phyloP scores from a whole-genome alignment of 1,140 invertebrate species.

The Parasteatoda tepidariorum region DNA sequence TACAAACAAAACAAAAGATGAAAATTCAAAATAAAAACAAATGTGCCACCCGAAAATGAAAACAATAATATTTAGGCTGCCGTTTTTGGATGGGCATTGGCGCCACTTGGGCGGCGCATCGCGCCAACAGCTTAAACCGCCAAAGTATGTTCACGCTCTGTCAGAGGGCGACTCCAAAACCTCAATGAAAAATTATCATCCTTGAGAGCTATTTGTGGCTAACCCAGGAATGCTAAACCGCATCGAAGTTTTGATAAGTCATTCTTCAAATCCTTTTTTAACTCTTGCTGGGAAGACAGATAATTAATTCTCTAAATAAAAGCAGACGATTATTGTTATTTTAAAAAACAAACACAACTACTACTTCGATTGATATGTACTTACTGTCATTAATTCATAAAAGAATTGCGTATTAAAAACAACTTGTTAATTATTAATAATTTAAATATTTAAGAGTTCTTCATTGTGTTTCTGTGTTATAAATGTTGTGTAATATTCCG shows the following conservation, averaged over 20 bases:
- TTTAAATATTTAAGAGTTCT: no score
- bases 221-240: constrained; percentile 23
- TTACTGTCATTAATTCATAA: no score
- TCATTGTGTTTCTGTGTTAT: no score
- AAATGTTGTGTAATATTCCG: no score
- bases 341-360: no score
- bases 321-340: no score
- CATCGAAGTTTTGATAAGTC: background rate
- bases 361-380: no score
- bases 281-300: background rate
- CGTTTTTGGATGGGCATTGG: constrained; percentile 26
- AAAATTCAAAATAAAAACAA: no score
- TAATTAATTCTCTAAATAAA: no score
- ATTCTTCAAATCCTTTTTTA: background rate
- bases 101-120: constrained; percentile 28
- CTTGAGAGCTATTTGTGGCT: constrained; percentile 22
- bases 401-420: no score
- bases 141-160: constrained; percentile 52
- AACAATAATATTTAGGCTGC: constrained; percentile 1
- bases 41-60: background rate
- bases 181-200: constrained; percentile 52
- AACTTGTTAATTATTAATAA: no score
- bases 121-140: constrained; percentile 42
- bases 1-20: no score
- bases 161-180: constrained; percentile 19